Evolutionary conservation across 1,140 invertebrate genomes (phyloP), one percentile per base, ranked within the genome.

Genomic region (Zaprionus ornatus): DNA sequence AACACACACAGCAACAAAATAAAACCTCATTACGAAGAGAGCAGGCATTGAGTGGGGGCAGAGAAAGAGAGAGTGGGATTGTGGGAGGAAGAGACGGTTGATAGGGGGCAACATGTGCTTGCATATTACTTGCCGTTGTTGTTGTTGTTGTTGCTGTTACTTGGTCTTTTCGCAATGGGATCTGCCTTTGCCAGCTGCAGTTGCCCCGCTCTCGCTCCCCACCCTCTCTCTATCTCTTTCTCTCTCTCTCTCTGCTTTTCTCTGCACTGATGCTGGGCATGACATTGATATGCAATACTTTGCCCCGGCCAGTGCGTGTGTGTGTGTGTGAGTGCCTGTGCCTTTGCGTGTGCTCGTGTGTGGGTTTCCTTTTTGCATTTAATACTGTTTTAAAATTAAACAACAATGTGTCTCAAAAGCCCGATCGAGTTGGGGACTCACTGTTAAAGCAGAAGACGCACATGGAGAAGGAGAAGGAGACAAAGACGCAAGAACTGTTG

Each of bases 261-360:
- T 32, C 42, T 12, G 25, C 21, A 45, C 45, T 48, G 62, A 70
- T 63, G 54, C 45, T 54, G 71, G 71, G 72, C 74, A 42, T 61
- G 62, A 83, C 67, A 88, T 80, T 70, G 80, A 83, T 83, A 87
- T 55, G 56, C 37, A 60, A 82, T 74, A 77, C 76, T 66, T 65
- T 55, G 50, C 50, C 60, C 32, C 37, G 52, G 65, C 50, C 37
- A 42, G 45, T 62, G 57, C 4, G 42, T 27, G 32, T 57, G 54
- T 66, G 59, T 40, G 56, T 7, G 42, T 21, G 48, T 59, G 62
- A 59, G 54, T 19, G 56, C 6, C 15, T 42, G n/a, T 9, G 40
- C n/a, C 1, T 63, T 54, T 40, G 40, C 50, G 48, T 54, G 62
- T 35, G 60, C 5, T 12, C 21, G 29, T 52, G 48, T 75, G 52